phyloP scores from a whole-genome alignment of 2,888 invertebrate species.

The Gymnoscelis rufifasciata region DNA sequence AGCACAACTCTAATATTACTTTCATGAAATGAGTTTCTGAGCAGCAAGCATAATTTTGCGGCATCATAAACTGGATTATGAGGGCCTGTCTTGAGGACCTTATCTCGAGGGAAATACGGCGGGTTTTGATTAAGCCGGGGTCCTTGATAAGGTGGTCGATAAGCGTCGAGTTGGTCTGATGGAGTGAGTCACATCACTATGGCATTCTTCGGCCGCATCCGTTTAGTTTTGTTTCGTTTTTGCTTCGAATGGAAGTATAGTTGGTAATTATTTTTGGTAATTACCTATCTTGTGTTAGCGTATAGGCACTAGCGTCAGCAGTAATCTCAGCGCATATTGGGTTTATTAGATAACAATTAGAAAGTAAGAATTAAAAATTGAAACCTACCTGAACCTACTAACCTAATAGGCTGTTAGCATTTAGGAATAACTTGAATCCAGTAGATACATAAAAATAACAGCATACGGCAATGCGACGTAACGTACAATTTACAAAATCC shows the following conservation, averaged over 20 bases:
- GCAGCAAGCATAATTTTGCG: constrained; percentile 44
- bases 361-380: no score
- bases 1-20: constrained; percentile 22
- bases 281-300: background rate
- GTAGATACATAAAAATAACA: no score
- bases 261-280: constrained; percentile 35
- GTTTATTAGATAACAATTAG: no score
- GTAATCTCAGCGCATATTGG: no score
- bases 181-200: constrained; percentile 67
- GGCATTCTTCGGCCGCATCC: constrained; percentile 71
- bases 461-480: no score
- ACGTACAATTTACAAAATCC: no score
- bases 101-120: constrained; percentile 31
- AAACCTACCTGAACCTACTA: no score
- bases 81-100: constrained; percentile 31
- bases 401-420: no score
- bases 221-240: constrained; percentile 55
- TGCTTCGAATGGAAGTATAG: constrained; percentile 45
- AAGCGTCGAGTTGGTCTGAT: constrained; percentile 66
- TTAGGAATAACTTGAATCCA: no score
- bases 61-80: constrained; percentile 35
- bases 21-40: constrained; percentile 35
- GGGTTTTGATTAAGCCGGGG: constrained; percentile 33
- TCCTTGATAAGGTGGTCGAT: constrained; percentile 35
- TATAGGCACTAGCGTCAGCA: no score